Conservation (phyloP, 2,113 vertebrate genomes). For the Petroica traversi region DNA sequence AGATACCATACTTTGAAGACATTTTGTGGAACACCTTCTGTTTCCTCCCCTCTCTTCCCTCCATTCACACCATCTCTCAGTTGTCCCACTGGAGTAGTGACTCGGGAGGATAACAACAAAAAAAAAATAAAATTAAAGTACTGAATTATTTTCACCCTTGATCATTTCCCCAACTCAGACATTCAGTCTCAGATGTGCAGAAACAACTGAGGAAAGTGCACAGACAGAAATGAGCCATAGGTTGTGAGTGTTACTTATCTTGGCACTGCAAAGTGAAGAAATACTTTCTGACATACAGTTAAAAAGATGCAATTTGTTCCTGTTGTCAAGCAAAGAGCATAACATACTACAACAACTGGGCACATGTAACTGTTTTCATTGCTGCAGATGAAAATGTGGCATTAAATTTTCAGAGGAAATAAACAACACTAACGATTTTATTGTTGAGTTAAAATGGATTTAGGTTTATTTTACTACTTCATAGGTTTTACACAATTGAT, state of each 20-base stretch:
- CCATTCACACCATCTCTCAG: background rate
- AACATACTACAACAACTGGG: background rate
- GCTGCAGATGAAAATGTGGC: background rate
- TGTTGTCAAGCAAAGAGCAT: background rate
- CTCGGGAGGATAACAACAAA: background rate
- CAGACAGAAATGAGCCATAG: background rate
- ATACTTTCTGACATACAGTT: background rate
- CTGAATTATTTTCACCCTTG: background rate
- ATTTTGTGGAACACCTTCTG: background rate
- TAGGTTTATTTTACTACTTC: conserved; percentile 4
- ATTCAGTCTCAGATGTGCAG: background rate
- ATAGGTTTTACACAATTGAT: background rate
- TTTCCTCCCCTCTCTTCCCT: background rate
- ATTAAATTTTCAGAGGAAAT: background rate
- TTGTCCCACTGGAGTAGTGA: background rate
- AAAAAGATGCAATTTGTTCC: background rate
- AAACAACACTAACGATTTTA: background rate
- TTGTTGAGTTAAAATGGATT: background rate
- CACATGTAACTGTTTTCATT: background rate
- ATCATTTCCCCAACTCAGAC: background rate
- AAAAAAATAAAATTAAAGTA: background rate
- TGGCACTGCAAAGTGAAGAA: background rate
- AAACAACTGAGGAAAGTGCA: background rate
- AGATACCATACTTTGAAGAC: background rate
- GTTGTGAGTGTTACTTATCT: background rate